Conservation (phyloP, 1,140 invertebrate species). For the Heliconius himera region DNA sequence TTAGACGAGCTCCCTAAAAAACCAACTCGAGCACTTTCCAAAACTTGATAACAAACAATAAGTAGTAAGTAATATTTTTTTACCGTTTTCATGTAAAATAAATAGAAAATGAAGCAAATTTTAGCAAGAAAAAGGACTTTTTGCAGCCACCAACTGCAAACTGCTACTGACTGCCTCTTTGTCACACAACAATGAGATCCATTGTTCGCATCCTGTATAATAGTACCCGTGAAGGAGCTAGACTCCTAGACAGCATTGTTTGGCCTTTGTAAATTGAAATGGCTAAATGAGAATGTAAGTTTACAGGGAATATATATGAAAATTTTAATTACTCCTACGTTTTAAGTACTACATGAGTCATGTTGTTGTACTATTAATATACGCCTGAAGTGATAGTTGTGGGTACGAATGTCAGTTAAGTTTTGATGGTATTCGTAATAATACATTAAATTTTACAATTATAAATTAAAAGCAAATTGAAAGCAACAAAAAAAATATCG, state of each 20-base stretch:
- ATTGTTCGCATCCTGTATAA: constrained; percentile 12
- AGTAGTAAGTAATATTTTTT: background rate
- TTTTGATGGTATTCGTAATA: no score
- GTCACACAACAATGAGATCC: constrained; percentile 2
- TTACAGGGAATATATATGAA: constrained; percentile 8
- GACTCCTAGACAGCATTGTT: constrained; percentile 10
- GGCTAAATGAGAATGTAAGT: constrained; percentile 14
- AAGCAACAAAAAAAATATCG: no score
- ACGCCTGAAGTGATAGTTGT: background rate
- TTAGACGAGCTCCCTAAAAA: no score
- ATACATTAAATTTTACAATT: no score
- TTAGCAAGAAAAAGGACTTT: background rate
- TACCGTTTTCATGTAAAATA: background rate
- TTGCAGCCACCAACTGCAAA: background rate
- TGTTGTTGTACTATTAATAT: background rate
- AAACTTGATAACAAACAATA: no score
- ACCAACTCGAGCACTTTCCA: no score
- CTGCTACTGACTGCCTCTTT: constrained; percentile 10
- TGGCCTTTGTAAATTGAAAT: constrained; percentile 6
- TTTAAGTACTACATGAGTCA: background rate
- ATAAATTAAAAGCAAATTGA: no score
- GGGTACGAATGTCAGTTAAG: background rate
- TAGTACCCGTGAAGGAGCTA: background rate
- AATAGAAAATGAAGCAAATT: background rate
- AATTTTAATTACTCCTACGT: background rate